These are phyloP conservation scores for Nyctibius bracteatus DNA, from an alignment of 2,113 vertebrate species.

Conservation along the genomic window DNA sequence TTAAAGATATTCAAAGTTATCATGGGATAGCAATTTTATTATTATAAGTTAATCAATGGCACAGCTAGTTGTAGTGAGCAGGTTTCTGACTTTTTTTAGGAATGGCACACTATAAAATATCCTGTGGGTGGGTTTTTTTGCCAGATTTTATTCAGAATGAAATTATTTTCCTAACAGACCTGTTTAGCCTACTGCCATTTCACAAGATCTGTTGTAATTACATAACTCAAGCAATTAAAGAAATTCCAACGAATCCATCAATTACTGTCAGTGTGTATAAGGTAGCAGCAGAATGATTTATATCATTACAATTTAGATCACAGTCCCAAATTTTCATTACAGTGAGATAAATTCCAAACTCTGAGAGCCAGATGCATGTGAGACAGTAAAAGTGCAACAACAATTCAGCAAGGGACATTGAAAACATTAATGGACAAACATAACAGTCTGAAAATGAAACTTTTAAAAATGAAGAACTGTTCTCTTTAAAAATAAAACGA, in stretches of 20 bases:
- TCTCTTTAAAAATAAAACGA: conserved; percentile 37
- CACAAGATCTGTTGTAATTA: neutral
- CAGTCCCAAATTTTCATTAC: conserved; percentile 9
- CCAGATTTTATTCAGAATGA: neutral
- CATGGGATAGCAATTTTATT: neutral
- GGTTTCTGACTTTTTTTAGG: neutral
- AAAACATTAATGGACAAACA: conserved; percentile 55
- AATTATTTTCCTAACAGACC: neutral
- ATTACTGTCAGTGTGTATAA: neutral
- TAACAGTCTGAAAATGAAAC: neutral
- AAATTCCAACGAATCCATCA: neutral
- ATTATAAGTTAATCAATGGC: neutral
- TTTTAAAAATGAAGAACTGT: neutral
- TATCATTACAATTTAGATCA: conserved; percentile 14
- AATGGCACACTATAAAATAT: neutral
- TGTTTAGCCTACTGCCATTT: neutral
- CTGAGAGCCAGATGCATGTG: neutral
- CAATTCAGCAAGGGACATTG: conserved; percentile 17
- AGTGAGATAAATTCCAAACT: conserved; percentile 23
- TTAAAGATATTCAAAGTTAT: neutral
- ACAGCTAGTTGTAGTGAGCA: neutral
- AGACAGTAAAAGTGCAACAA: conserved; percentile 8
- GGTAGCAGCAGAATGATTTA: neutral
- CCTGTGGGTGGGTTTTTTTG: neutral
- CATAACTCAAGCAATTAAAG: neutral